A percentile compares a stretch with the other conserved stretches of the same genome.
phyloP scores from a whole-genome alignment of 2,113 vertebrate genomes.

The Apeltes quadracus region DNA sequence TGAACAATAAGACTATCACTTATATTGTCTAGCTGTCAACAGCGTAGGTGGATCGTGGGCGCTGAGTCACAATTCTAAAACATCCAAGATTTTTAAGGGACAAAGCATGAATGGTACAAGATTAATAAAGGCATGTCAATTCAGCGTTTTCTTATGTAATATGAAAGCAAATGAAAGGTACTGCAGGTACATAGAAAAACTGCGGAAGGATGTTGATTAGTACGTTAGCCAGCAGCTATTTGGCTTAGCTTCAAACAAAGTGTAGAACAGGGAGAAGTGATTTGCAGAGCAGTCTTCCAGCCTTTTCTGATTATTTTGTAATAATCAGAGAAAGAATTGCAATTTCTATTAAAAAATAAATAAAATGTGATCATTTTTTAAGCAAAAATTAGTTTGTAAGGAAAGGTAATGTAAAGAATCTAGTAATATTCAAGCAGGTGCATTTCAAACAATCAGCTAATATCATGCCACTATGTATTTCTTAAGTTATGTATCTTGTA shows the following conservation, averaged over 20 bases:
- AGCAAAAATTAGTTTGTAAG: not conserved
- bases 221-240: constrained; percentile 17
- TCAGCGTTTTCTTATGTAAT: not conserved
- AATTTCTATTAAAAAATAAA: not conserved
- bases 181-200: not conserved
- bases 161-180: not conserved
- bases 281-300: not conserved
- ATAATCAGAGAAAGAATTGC: not conserved
- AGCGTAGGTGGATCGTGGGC: not conserved
- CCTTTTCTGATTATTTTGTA: no score
- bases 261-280: not conserved
- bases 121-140: not conserved
- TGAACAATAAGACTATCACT: not conserved
- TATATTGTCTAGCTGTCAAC: constrained; percentile 16
- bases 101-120: constrained; percentile 4
- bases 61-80: constrained; percentile 12
- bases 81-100: not conserved
- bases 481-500: not conserved
- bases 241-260: not conserved
- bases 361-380: not conserved
- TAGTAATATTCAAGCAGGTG: not conserved
- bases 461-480: not conserved
- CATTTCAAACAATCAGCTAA: not conserved
- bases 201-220: not conserved
- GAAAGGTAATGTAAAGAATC: not conserved